Evolutionary conservation across 2,113 vertebrate species (phyloP), one percentile per base, ranked within the genome.

Genomic region (Peromyscus californicus): DNA sequence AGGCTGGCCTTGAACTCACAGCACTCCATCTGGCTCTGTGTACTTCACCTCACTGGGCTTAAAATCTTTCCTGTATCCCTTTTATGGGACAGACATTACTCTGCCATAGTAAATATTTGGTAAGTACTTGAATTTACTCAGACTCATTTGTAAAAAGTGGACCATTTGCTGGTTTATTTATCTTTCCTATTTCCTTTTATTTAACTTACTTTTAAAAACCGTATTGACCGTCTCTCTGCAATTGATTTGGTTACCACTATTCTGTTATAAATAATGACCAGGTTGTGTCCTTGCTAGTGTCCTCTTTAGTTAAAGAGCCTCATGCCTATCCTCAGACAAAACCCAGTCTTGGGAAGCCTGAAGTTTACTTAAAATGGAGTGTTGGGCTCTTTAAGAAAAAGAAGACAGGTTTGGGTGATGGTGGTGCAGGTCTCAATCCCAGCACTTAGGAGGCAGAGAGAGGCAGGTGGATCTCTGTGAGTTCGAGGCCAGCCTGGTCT

Each of bases 171-270:
- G 42, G 75, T 91, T n/a, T 31, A 61, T 48, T 84, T 91, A 67
- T 61, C 85, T 31, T 89, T 78, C 76, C 57, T 36, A 22, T 39
- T 91, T 80, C 72, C 70, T 54, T 92, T 92, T 96, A 69, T 92
- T 93, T 95, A 84, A 65, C 36, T 97, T 90, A 63, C 33, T 92
- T 91, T 91, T 31, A 85, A 94, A 97, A 95, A 29, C 15, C 24
- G 42, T 33, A 94, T 36, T 70, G 12, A 36, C n/a, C 17, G 69
- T 76, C 57, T 94, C 93, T 42, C 51, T 94, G 67, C 74, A 92
- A 86, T 6, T 48, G 36, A 26, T 59, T 59, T 59, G 12, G 48
- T 36, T 82, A 36, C 31, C 36, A 39, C 3, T 59, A 39, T 29
- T 42, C 57, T 39, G 59, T 85, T 31, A 85, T 63, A 59, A 85